These are phyloP conservation scores for Caenorhabditis angaria DNA, from an alignment of 2,888 invertebrate genomes.

Conservation along the genomic window DNA sequence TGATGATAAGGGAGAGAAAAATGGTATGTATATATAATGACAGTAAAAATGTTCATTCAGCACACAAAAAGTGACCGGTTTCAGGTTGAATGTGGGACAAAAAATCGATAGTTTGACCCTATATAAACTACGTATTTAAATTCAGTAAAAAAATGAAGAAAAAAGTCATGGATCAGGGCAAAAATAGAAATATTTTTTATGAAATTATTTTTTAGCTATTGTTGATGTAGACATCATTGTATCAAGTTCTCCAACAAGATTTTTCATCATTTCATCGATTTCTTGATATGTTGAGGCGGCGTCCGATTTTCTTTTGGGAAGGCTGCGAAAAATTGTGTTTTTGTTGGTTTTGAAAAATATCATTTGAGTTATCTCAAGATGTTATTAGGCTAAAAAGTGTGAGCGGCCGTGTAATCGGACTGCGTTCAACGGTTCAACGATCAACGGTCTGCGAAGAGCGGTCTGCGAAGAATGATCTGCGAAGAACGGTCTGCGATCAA, in stretches of 20 bases:
- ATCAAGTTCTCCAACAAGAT: slow-evolving; percentile 6
- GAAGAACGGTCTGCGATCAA: too few species aligned
- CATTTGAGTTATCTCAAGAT: too few species aligned
- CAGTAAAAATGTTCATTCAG: slow-evolving; percentile 2
- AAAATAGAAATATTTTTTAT: not conserved
- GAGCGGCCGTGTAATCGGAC: too few species aligned
- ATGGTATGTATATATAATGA: not conserved
- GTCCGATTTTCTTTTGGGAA: not conserved
- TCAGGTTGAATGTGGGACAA: not conserved
- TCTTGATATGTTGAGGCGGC: not conserved
- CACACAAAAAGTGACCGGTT: slow-evolving; percentile 11
- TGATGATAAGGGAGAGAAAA: not conserved
- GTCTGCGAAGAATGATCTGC: too few species aligned
- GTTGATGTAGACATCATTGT: slow-evolving; percentile 2
- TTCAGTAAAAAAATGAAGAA: not conserved
- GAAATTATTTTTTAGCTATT: not conserved
- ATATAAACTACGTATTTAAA: not conserved
- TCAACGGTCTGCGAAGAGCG: too few species aligned
- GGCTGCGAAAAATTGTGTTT: not conserved
- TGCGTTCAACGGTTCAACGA: too few species aligned
- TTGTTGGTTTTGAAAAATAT: too few species aligned
- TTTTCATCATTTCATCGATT: slow-evolving; percentile 13
- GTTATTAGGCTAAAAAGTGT: too few species aligned
- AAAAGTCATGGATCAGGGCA: not conserved
- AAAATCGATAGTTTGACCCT: not conserved